Base-by-base conservation (phyloP, 1,140 invertebrate species). In the Pogonomyrmex barbatus region DNA sequence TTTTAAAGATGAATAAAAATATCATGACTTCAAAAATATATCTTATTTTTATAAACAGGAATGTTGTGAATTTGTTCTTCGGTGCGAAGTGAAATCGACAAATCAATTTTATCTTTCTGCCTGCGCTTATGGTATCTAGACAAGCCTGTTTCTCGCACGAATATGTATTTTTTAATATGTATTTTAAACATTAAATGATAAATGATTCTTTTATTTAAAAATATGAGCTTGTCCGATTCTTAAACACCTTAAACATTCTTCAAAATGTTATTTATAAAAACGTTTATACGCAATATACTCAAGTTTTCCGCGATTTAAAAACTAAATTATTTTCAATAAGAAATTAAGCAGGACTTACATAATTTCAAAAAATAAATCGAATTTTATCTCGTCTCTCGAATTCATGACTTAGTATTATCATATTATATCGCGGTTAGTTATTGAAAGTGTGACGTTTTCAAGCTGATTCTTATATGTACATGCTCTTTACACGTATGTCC, bases 181-280 rank as follows among this genome's bases (percentile, higher is more conserved):
- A 24, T 68, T 42, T n/a, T 52, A 33, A 67, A 3, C 36, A 67
- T 17, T 68, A n/a, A 68, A 68, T 47, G 5, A 56, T 71, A 73
- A 36, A 83, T 39, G 79, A 83, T 5, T 73, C 10, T 47, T 60
- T 58, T 75, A 50, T 39, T 75, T 12, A 75, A 60, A 83, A 75
- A 83, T 60, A 54, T 50, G 12, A 9, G n/a, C 63, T 42, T 42
- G 63, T 42, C 14, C 45, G 45, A 56, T 81, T 33, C 36, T 33
- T 45, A 30, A 2, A 42, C 14, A 14, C 24, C 30, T 54, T 73
- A 30, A 24, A 75, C 42, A 50, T 75, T 60, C 42, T 47, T 17
- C 30, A 30, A 68, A 2, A 14, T 33, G 56, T 83, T 75, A 83
- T 60, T 83, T 83, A 73, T 60, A 47, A 9, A 71, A 82, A 58